phyloP scores from a whole-genome alignment of 2,797 vertebrate genomes.

The Mareca penelope region DNA sequence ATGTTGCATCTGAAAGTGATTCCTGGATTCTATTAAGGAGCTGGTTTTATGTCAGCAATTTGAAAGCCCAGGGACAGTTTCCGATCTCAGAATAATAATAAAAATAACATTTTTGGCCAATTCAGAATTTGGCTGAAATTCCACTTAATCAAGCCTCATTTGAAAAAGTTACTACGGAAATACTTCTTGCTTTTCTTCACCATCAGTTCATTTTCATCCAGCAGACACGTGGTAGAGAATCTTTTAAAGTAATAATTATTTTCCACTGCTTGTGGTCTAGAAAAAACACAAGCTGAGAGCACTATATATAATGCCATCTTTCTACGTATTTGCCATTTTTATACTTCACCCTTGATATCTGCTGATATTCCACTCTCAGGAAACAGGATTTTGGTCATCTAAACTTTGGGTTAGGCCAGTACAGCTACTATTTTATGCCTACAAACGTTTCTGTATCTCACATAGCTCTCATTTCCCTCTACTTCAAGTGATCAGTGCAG shows the following conservation, averaged over 20 bases:
- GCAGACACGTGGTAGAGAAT: neutral
- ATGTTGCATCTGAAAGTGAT: neutral
- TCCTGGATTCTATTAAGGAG: neutral
- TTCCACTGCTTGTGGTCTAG: neutral
- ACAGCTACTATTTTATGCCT: neutral
- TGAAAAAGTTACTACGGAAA: neutral
- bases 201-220: neutral
- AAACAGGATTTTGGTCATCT: neutral
- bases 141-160: neutral
- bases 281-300: neutral
- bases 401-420: neutral
- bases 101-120: neutral
- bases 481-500: neutral
- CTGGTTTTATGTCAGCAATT: neutral
- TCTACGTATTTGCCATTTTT: neutral
- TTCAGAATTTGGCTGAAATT: conserved; percentile 4
- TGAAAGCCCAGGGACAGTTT: neutral
- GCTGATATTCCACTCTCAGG: neutral
- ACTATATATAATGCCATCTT: neutral
- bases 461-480: neutral
- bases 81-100: neutral
- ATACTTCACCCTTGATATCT: neutral
- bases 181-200: neutral
- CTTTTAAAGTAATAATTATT: neutral
- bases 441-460: neutral